Evolutionary conservation across 2,797 vertebrate genomes (phyloP).

Genomic region (Enteromius afrohamiltoni): DNA sequence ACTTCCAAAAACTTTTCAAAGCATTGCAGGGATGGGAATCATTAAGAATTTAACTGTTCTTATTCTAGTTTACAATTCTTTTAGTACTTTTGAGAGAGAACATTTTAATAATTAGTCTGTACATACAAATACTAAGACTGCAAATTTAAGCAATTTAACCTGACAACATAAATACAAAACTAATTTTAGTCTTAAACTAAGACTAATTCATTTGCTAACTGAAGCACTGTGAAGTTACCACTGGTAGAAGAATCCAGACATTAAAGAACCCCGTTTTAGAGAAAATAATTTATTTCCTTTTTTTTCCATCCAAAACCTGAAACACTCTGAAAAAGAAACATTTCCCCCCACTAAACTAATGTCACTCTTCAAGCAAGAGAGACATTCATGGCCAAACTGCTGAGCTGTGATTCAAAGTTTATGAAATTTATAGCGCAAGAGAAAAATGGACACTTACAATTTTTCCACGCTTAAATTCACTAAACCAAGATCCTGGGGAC

Average conservation of each 20-base stretch:
- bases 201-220: not conserved
- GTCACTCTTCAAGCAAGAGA: not conserved
- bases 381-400: not conserved
- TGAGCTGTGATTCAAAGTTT: slow-evolving; percentile 10
- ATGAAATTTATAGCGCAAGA: not conserved
- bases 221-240: not conserved
- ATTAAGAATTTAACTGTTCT: not conserved
- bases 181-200: not conserved
- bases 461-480: slow-evolving; percentile 98
- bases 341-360: not conserved
- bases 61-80: not conserved
- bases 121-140: not conserved
- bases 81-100: not conserved
- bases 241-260: no score
- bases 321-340: not conserved
- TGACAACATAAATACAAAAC: not conserved
- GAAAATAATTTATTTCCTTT: not conserved
- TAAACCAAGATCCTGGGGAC: slow-evolving; percentile 95
- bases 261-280: not conserved
- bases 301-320: not conserved
- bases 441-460: slow-evolving; percentile 82
- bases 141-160: not conserved
- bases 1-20: not conserved
- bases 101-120: not conserved
- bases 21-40: not conserved